Evolutionary conservation across 2,888 invertebrate species (phyloP).

Genomic region (Drosophila paramelanica): DNA sequence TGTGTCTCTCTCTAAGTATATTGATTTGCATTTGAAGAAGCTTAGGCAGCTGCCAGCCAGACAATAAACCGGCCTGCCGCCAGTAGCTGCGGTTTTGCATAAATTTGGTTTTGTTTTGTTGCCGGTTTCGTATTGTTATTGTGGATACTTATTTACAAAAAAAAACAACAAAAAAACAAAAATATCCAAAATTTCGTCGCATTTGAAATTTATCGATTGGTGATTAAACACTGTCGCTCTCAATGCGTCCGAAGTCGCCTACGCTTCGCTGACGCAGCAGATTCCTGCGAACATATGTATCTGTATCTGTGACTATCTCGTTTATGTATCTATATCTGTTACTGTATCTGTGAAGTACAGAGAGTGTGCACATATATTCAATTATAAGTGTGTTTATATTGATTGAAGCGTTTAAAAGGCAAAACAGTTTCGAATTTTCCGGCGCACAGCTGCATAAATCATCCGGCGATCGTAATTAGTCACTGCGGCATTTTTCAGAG

Average conservation of each 20-base stretch:
- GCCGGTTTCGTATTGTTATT: constrained; percentile 43
- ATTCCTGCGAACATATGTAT: constrained; percentile 11
- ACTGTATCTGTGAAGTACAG: not conserved
- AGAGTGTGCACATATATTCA: not conserved
- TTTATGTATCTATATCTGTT: not conserved
- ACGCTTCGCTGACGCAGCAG: constrained; percentile 48
- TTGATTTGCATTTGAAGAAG: constrained; percentile 64
- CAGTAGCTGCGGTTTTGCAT: constrained; percentile 68
- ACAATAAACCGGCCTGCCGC: constrained; percentile 43
- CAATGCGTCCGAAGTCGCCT: constrained; percentile 31
- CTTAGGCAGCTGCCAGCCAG: constrained; percentile 18
- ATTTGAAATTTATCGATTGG: constrained; percentile 57
- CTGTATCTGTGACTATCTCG: no score
- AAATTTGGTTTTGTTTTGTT: constrained; percentile 68
- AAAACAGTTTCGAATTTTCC: constrained; percentile 57
- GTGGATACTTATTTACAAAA: constrained; percentile 21
- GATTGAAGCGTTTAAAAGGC: constrained; percentile 68
- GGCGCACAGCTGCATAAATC: constrained; percentile 75
- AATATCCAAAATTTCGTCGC: constrained; percentile 23
- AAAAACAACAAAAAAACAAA: no score
- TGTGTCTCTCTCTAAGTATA: constrained; percentile 29
- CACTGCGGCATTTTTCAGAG: constrained; percentile 63
- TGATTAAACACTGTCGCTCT: constrained; percentile 57
- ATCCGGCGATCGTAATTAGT: constrained; percentile 79
- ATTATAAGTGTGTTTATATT: constrained; percentile 46